phyloP scores from a whole-genome alignment of 1,140 invertebrate species.

The Triops longicaudatus region DNA sequence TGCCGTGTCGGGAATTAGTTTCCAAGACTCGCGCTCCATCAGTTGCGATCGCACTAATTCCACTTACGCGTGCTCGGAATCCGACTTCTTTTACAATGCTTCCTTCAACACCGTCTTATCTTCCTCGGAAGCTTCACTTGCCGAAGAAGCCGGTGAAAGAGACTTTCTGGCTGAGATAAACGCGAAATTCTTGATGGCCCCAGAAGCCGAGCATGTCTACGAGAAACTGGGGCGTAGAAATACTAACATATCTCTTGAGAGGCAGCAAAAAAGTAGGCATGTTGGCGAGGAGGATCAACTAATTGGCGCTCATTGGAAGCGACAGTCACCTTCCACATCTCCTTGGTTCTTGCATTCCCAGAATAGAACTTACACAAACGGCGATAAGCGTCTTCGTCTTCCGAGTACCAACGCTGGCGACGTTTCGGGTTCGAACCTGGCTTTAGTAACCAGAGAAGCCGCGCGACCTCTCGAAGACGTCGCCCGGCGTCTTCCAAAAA shows the following conservation, averaged over 20 bases:
- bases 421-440: no score
- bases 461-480: not conserved
- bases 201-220: not conserved
- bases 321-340: not conserved
- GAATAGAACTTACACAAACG: not conserved
- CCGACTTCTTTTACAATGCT: no score
- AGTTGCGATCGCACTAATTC: not conserved
- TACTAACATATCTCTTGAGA: not conserved
- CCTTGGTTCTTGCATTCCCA: not conserved
- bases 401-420: not conserved
- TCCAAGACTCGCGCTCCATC: slow-evolving; percentile 26
- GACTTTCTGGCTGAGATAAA: slow-evolving; percentile 16
- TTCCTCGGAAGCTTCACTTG: not conserved
- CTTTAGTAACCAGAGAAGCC: not conserved
- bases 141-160: not conserved
- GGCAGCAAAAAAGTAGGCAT: not conserved
- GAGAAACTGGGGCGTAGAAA: not conserved
- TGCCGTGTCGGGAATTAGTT: slow-evolving; percentile 29
- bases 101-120: not conserved
- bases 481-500: not conserved
- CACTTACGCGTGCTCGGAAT: no score
- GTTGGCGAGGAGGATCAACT: not conserved
- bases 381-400: not conserved
- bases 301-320: not conserved
- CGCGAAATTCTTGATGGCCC: not conserved